Evolutionary conservation across 2,113 vertebrate genomes (phyloP).

Genomic region (Piprites chloris): DNA sequence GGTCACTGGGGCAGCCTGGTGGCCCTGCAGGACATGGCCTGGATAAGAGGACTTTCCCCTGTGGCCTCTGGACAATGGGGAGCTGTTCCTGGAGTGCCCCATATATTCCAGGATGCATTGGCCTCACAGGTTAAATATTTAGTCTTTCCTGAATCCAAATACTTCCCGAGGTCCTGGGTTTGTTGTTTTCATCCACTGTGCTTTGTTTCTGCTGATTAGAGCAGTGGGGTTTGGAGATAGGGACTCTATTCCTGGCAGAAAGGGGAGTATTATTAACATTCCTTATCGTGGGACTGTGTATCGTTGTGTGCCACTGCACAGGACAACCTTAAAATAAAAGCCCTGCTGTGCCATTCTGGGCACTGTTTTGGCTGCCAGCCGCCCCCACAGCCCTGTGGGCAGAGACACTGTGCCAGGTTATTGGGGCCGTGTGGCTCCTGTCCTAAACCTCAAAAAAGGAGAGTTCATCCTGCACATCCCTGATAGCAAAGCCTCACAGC

Average conservation of each 20-base stretch:
- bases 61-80: not conserved
- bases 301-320: slow-evolving; percentile 11
- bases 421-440: not conserved
- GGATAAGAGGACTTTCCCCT: not conserved
- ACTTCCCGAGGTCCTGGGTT: slow-evolving; percentile 28
- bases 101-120: slow-evolving; percentile 26
- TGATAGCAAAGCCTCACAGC: not conserved
- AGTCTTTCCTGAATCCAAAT: slow-evolving; percentile 41
- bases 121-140: slow-evolving; percentile 61
- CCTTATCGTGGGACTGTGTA: not conserved
- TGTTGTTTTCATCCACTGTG: slow-evolving; percentile 7
- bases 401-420: not conserved
- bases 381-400: not conserved
- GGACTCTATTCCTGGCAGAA: slow-evolving; percentile 56
- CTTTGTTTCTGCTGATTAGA: slow-evolving; percentile 21
- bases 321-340: slow-evolving; percentile 47
- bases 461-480: fast-evolving
- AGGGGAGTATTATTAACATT: slow-evolving; percentile 29
- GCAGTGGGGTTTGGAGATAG: not conserved
- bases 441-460: not conserved
- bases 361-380: not conserved
- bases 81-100: slow-evolving; percentile 13
- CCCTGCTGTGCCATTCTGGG: not conserved
- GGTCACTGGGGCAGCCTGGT: not conserved
- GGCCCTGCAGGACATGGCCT: not conserved